Evolutionary conservation across 2,113 vertebrate species (phyloP).

Genomic region (Axis porcinus): DNA sequence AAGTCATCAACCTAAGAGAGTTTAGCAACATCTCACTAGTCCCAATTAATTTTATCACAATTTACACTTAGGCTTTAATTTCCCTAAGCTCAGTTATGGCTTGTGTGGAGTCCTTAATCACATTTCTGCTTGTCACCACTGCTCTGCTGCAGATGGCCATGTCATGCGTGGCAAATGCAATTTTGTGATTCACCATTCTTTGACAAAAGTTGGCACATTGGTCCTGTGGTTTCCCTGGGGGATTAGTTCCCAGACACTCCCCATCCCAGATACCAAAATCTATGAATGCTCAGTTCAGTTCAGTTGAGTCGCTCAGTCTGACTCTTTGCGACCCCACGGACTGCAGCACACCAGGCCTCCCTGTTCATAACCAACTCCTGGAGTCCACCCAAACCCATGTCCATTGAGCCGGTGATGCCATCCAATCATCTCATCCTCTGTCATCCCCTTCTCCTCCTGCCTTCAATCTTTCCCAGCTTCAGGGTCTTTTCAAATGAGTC

Average conservation of each 20-base stretch:
- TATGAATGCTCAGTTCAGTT: background rate
- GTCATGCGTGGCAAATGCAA: background rate
- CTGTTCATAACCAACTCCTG: rapidly evolving
- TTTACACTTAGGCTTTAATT: background rate
- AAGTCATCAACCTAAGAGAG: background rate
- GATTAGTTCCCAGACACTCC: background rate
- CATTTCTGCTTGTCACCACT: background rate
- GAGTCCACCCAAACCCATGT: background rate
- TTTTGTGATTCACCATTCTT: background rate
- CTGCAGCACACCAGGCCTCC: background rate
- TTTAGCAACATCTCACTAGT: background rate
- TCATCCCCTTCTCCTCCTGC: background rate
- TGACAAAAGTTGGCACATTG: background rate
- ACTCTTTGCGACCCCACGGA: background rate
- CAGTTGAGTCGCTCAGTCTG: background rate
- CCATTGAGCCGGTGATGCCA: background rate
- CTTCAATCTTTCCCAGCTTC: background rate
- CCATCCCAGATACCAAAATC: background rate
- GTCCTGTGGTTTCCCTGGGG: background rate
- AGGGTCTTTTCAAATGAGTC: background rate
- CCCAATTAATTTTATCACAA: background rate
- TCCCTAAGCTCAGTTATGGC: background rate
- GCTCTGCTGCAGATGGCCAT: background rate
- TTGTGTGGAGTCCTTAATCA: background rate
- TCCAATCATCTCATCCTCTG: background rate